These are phyloP conservation scores for Ibidorhyncha struthersii DNA, from an alignment of 2,113 vertebrate species.

Conservation along the genomic window DNA sequence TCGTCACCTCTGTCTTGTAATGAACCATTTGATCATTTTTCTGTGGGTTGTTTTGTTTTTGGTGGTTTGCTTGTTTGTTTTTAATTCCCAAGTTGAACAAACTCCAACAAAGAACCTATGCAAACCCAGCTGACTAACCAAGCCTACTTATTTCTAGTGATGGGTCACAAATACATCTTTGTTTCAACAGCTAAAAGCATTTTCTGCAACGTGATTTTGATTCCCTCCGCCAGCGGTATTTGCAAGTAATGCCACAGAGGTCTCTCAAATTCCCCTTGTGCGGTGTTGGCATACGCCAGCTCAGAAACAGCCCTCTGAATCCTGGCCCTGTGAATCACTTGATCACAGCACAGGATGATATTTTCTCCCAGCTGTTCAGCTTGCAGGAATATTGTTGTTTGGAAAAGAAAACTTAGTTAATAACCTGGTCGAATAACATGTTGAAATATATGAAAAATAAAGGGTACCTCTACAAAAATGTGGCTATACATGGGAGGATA, in stretches of 20 bases:
- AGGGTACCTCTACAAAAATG: not conserved
- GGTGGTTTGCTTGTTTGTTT: not conserved
- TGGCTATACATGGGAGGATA: not conserved
- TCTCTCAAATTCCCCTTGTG: not conserved
- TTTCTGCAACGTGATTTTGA: not conserved
- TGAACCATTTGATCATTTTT: not conserved
- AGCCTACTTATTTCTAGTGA: not conserved
- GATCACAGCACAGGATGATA: not conserved
- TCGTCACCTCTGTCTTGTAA: not conserved
- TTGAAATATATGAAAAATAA: not conserved
- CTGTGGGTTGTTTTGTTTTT: not conserved
- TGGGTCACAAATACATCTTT: not conserved
- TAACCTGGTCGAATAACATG: not conserved
- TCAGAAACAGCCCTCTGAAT: not conserved
- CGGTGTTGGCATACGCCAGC: not conserved
- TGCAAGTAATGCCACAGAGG: not conserved
- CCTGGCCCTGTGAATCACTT: not conserved
- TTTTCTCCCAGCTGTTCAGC: not conserved
- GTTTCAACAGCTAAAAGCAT: not conserved
- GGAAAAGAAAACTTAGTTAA: not conserved
- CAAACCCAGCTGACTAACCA: not conserved
- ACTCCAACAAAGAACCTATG: not conserved
- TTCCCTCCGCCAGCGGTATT: not conserved
- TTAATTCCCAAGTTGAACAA: not conserved
- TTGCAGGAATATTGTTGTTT: not conserved